These are phyloP conservation scores for Hycleus phaleratus DNA, from an alignment of 1,140 invertebrate species.

Conservation along the genomic window DNA sequence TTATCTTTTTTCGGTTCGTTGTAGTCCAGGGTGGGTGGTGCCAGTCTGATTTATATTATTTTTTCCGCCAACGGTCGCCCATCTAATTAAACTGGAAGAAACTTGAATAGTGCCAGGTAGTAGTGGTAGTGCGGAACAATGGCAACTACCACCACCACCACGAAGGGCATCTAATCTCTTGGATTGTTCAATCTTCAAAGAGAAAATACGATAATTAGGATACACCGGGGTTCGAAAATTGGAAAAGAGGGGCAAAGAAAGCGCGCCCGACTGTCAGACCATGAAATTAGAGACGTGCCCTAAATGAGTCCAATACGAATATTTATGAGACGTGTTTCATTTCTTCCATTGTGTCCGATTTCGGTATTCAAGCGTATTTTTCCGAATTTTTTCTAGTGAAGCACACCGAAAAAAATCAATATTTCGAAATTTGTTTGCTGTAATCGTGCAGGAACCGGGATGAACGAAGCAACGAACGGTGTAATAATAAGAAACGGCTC, in stretches of 20 bases:
- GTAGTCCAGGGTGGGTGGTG: too few species aligned
- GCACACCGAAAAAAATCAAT: too few species aligned
- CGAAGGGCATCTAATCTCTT: conserved; percentile 15
- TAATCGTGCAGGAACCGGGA: too few species aligned
- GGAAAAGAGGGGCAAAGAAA: conserved; percentile 27
- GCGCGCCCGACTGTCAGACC: conserved; percentile 30
- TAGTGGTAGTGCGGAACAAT: conserved; percentile 3
- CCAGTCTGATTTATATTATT: too few species aligned
- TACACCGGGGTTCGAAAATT: conserved; percentile 25
- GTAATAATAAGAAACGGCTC: too few species aligned
- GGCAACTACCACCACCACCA: background rate
- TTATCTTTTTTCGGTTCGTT: too few species aligned
- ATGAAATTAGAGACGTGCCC: conserved; percentile 35
- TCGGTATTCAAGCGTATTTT: too few species aligned
- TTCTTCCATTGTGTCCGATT: too few species aligned
- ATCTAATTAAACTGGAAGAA: conserved; percentile 7
- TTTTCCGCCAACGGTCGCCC: too few species aligned
- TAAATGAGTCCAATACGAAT: conserved; percentile 27
- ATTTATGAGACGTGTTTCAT: conserved; percentile 16
- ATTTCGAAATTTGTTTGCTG: too few species aligned
- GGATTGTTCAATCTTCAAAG: conserved; percentile 24
- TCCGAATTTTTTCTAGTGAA: too few species aligned
- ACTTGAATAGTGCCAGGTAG: conserved; percentile 8
- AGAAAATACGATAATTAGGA: conserved; percentile 35
- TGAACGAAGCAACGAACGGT: too few species aligned